Evolutionary conservation across 2,113 vertebrate species (phyloP).

Genomic region (Nycticryphes semicollaris): DNA sequence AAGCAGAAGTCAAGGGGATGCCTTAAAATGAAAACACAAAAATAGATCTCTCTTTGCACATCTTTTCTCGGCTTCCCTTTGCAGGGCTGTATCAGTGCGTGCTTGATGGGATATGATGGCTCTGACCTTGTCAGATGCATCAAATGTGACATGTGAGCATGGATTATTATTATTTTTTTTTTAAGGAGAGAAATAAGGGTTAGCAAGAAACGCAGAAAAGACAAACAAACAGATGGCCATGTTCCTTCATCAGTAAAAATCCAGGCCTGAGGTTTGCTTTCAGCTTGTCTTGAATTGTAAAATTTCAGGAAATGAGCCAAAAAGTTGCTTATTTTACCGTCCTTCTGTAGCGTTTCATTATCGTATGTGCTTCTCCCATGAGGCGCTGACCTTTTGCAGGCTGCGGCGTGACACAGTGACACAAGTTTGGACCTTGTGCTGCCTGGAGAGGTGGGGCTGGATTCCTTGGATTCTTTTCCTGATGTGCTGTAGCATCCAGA

Average conservation of each 20-base stretch:
- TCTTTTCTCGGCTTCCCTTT: background rate
- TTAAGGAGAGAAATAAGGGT: background rate
- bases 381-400: background rate
- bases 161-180: background rate
- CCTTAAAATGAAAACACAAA: background rate
- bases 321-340: background rate
- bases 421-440: background rate
- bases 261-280: background rate
- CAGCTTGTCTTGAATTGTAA: background rate
- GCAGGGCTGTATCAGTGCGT: background rate
- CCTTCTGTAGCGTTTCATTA: background rate
- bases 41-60: background rate
- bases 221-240: background rate
- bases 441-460: background rate
- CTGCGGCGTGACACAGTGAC: background rate
- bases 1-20: background rate
- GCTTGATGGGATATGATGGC: background rate
- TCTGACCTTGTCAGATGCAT: conserved; percentile 24
- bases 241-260: background rate
- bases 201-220: background rate
- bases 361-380: background rate
- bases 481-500: background rate
- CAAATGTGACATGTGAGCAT: background rate
- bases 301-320: background rate
- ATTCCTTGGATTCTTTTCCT: background rate